phyloP scores from a whole-genome alignment of 1,140 invertebrate genomes.

The Drosophila serrata region DNA sequence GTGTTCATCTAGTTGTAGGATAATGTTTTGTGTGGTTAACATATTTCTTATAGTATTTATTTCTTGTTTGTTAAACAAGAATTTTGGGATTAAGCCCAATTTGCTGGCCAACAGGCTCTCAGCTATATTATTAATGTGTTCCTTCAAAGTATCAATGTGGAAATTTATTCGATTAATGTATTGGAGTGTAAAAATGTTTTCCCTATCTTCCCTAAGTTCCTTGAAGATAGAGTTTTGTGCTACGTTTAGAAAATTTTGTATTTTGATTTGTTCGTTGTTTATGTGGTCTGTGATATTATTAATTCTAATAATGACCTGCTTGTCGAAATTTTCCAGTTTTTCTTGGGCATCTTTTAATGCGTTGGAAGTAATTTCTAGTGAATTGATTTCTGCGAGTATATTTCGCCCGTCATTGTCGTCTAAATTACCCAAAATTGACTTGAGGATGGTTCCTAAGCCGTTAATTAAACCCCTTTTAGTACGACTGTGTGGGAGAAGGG shows the following conservation, averaged over 20 bases:
- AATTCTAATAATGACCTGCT: too few species aligned
- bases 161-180: not conserved
- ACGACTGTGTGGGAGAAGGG: too few species aligned
- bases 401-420: too few species aligned
- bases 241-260: constrained; percentile 1
- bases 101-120: constrained; percentile 23
- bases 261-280: constrained; percentile 2
- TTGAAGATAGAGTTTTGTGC: constrained; percentile 1
- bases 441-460: too few species aligned
- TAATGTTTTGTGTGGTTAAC: not conserved
- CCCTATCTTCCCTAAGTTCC: too few species aligned
- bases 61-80: constrained; percentile 17
- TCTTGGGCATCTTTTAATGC: too few species aligned
- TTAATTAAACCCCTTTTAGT: too few species aligned
- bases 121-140: constrained; percentile 22
- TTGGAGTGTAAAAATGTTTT: too few species aligned
- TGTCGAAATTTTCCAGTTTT: too few species aligned
- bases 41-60: constrained; percentile 12
- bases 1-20: constrained; percentile 4
- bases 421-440: too few species aligned
- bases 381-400: too few species aligned
- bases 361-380: too few species aligned
- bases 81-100: constrained; percentile 14
- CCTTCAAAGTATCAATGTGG: constrained; percentile 3
- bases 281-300: constrained; percentile 1